A percentile compares a stretch with the other conserved stretches of the same genome.
Evolutionary conservation across 2,888 invertebrate genomes (phyloP).

Genomic region (Incurvaria masculella): DNA sequence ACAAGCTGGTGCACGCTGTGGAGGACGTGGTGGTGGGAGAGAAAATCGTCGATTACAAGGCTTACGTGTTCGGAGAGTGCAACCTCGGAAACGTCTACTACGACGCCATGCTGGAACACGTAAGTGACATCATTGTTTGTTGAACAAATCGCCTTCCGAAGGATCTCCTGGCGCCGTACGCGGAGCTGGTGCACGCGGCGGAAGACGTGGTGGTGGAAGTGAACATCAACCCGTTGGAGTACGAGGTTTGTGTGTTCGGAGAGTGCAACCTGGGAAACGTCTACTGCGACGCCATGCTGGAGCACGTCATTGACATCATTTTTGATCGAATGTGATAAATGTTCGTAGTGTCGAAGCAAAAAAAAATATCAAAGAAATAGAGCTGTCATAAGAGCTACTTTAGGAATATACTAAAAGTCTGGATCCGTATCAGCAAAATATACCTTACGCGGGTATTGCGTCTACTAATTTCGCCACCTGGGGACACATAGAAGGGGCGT

Average conservation of each 20-base stretch:
- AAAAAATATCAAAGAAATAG: no score
- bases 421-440: no score
- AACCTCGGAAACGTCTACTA: slow-evolving; percentile 66
- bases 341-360: no score
- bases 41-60: slow-evolving; percentile 42
- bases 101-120: slow-evolving; percentile 62
- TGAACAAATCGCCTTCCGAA: no score
- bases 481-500: no score
- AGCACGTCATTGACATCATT: no score
- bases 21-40: slow-evolving; percentile 57
- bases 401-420: no score
- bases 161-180: slow-evolving; percentile 60
- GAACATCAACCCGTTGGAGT: slow-evolving; percentile 49
- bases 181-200: slow-evolving; percentile 50
- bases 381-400: no score
- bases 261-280: slow-evolving; percentile 74
- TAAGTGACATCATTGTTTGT: no score
- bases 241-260: slow-evolving; percentile 50
- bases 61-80: slow-evolving; percentile 64
- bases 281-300: slow-evolving; percentile 62
- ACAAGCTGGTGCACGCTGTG: slow-evolving; percentile 53
- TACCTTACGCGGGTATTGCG: no score
- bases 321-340: no score
- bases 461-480: no score
- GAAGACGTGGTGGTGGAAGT: slow-evolving; percentile 57